A percentile compares a stretch with the other conserved stretches of the same genome.
Evolutionary conservation across 2,888 invertebrate genomes (phyloP).

Genomic region (Raillietiella orientalis): DNA sequence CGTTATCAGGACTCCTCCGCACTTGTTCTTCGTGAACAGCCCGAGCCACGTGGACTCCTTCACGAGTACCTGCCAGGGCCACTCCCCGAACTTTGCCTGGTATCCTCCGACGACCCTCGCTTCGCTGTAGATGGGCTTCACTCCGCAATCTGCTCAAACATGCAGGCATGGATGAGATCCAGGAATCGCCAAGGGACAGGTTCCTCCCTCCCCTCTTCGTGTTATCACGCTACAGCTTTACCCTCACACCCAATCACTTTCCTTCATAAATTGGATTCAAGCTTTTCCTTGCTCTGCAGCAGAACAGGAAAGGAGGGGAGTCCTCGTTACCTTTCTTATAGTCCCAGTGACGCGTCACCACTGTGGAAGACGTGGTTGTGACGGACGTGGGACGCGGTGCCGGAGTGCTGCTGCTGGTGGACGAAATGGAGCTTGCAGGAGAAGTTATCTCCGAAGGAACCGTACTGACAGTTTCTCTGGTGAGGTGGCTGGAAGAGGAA

Average conservation of each 20-base stretch:
- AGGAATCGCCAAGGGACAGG: too few species aligned
- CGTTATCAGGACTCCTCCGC: conserved; percentile 72
- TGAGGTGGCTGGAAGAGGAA: too few species aligned
- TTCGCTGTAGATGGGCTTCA: conserved; percentile 30
- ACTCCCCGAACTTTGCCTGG: conserved; percentile 49
- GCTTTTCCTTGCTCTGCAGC: too few species aligned
- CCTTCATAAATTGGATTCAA: too few species aligned
- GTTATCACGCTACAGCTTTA: too few species aligned
- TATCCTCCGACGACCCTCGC: conserved; percentile 70
- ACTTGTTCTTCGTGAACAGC: conserved; percentile 74
- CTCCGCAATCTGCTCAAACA: conserved; percentile 40
- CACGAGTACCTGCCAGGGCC: conserved; percentile 76
- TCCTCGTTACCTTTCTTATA: conserved; percentile 9
- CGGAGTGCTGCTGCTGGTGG: conserved; percentile 7
- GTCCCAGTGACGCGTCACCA: conserved; percentile 7
- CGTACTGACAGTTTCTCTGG: too few species aligned
- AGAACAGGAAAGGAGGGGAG: too few species aligned
- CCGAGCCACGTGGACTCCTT: conserved; percentile 76
- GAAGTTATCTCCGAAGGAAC: conserved; percentile 4
- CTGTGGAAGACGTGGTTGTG: conserved; percentile 12
- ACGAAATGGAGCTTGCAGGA: background rate
- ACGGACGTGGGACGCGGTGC: conserved; percentile 10
- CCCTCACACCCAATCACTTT: too few species aligned
- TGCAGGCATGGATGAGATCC: too few species aligned
- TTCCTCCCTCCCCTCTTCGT: too few species aligned